Conservation (phyloP, 2,113 vertebrate genomes). For the Erythrolamprus reginae region DNA sequence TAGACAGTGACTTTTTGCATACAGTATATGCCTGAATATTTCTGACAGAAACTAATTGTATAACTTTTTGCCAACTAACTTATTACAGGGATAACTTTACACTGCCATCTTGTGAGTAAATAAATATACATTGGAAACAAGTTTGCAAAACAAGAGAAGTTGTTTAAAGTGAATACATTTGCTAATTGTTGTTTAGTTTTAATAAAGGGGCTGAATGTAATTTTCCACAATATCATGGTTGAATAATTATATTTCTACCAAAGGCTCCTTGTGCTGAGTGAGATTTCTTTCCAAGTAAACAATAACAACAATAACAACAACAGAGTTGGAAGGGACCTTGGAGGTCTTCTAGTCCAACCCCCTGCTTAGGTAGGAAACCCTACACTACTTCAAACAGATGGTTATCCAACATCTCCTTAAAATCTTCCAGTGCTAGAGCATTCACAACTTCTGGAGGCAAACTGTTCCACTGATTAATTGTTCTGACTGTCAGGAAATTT, state of each 20-base stretch:
- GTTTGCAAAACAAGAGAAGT: not conserved
- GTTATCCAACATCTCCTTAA: no score
- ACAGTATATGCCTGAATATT: not conserved
- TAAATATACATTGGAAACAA: not conserved
- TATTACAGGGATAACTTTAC: not conserved
- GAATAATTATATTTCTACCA: not conserved
- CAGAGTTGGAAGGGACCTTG: no score
- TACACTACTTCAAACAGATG: no score
- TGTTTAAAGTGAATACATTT: not conserved
- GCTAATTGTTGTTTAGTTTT: not conserved
- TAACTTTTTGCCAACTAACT: not conserved
- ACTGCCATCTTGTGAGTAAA: not conserved
- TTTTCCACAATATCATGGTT: not conserved
- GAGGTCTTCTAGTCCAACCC: no score
- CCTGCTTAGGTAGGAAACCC: no score
- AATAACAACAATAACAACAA: no score
- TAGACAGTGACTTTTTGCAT: not conserved
- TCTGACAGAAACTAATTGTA: not conserved
- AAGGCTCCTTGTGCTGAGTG: not conserved
- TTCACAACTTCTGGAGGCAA: no score
- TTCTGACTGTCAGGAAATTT: no score
- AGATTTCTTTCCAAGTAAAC: not conserved
- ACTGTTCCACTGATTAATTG: no score
- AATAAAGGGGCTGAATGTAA: not conserved
- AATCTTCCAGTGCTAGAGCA: no score